Percentiles rank a stretch among this genome's conserved stretches.
Conservation (phyloP, 2,888 invertebrate species). For the Agrochola circellaris region DNA sequence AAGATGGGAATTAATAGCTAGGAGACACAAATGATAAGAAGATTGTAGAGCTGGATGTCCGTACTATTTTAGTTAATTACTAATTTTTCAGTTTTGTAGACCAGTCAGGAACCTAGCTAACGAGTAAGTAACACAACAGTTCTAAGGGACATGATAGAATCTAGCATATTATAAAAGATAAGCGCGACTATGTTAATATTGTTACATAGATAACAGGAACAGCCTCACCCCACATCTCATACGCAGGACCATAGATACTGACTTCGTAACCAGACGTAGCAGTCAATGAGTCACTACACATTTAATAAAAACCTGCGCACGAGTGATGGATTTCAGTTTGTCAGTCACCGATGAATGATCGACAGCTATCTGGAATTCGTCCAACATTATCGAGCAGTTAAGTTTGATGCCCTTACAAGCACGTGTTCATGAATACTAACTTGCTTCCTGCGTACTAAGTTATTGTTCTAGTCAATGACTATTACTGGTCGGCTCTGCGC, state of each 20-base stretch:
- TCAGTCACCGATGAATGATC: slow-evolving; percentile 39
- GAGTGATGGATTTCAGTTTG: slow-evolving; percentile 17
- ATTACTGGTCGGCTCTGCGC: slow-evolving; percentile 35
- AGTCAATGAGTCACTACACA: slow-evolving; percentile 3
- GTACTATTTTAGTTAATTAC: background rate
- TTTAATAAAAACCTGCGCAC: background rate
- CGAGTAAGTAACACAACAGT: background rate
- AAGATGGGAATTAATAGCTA: slow-evolving; percentile 5
- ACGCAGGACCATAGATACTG: background rate
- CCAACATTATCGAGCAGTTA: slow-evolving; percentile 51
- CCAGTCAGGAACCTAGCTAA: background rate
- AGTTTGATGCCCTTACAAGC: slow-evolving; percentile 59
- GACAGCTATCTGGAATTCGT: slow-evolving; percentile 46
- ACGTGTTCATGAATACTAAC: slow-evolving; percentile 67
- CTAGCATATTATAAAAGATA: background rate
- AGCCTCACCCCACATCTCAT: background rate
- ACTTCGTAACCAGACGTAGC: background rate
- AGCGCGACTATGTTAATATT: background rate
- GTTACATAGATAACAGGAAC: background rate
- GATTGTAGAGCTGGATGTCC: background rate
- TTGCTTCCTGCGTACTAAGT: slow-evolving; percentile 54
- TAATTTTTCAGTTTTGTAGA: background rate
- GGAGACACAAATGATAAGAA: background rate
- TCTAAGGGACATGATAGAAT: background rate
- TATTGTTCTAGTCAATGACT: slow-evolving; percentile 59